Conservation (phyloP, 2,113 vertebrate species). For the Dolichotis patagonum region DNA sequence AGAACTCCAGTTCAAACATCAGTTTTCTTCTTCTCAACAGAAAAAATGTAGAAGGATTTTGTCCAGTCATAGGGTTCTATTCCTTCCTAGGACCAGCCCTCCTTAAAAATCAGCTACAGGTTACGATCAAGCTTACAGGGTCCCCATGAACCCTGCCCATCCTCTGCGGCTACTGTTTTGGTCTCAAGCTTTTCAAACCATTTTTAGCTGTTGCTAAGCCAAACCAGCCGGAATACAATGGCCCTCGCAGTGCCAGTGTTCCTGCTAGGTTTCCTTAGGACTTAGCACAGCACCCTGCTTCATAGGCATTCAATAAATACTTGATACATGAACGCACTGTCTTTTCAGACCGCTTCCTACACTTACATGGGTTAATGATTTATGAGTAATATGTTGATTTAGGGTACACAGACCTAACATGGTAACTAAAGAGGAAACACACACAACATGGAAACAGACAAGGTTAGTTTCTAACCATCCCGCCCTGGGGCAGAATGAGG, state of each 20-base stretch:
- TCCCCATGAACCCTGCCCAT: slow-evolving; percentile 18
- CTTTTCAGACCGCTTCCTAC: slow-evolving; percentile 67
- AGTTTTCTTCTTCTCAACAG: slow-evolving; percentile 65
- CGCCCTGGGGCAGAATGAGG: slow-evolving; percentile 70
- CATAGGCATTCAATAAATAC: slow-evolving; percentile 76
- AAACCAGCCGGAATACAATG: background rate
- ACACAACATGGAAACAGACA: slow-evolving; percentile 34
- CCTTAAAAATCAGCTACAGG: slow-evolving; percentile 28
- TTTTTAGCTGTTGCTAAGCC: background rate
- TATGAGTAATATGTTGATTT: slow-evolving; percentile 74
- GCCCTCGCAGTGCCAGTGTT: background rate
- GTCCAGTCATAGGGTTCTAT: slow-evolving; percentile 52
- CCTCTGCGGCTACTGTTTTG: background rate
- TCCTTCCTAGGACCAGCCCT: slow-evolving; percentile 72
- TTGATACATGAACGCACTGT: background rate
- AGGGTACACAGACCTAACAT: slow-evolving; percentile 76
- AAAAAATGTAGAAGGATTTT: slow-evolving; percentile 64
- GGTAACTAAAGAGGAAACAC: slow-evolving; percentile 77
- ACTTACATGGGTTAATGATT: slow-evolving; percentile 73
- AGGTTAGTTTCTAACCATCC: slow-evolving; percentile 79
- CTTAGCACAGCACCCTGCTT: slow-evolving; percentile 12
- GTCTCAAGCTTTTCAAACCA: background rate
- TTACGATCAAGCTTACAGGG: background rate
- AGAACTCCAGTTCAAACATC: slow-evolving; percentile 64
- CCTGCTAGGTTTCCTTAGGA: slow-evolving; percentile 3